Base-by-base conservation (phyloP, 2,888 invertebrate genomes). In the Caenorhabditis auriculariae region DNA sequence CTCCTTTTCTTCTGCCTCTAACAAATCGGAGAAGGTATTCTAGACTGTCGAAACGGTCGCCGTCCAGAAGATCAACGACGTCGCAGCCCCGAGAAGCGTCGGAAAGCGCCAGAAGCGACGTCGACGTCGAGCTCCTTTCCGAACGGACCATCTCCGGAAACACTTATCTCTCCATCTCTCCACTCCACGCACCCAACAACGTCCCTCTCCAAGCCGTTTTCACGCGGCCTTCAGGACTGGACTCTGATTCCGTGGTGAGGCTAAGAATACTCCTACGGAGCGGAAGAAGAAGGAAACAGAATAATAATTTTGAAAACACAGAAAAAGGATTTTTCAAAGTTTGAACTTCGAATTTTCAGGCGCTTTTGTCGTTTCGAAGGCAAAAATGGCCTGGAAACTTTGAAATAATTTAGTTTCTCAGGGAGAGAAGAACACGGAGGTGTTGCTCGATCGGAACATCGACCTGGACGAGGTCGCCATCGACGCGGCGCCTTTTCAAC, bases 401-500 rank as follows among this genome's bases (percentile, higher is more conserved):
- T 15, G 37, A 28, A 43, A 37, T 23, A 26, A 7, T 21, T 44
- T 19, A 23, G 12, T 26, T 12, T 54, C 49, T 23, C 53, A 69
- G 69, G 62, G n/a, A n/a, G n/a, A 60, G 37, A 43, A 52, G 4
- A 65, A 65, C 24, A 50, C 56, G 15, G 71, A 72, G 43, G 54
- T 58, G 12, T 58, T 69, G 2, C 60, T 72, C 1, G 64, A 66
- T 35, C 53, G 71, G 21, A 60, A 54, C 24, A 66, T 72, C 28
- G 71, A 72, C 49, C 54, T 72, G 27, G 69, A 72, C 32, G 69
- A 69, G 48, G 58, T 67, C 15, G 68, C 71, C 28, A 72, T 74
- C n/a, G 74, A 74, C 44, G 60, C 69, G 0, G 74, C 74, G 0
- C 74, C 74, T 7, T 74, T 74, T 60, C 74, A 74, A 52, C 57